Percentiles rank a stretch among this genome's conserved stretches.
Conservation (phyloP, 1,140 invertebrate genomes). For the Piezodorus guildinii region DNA sequence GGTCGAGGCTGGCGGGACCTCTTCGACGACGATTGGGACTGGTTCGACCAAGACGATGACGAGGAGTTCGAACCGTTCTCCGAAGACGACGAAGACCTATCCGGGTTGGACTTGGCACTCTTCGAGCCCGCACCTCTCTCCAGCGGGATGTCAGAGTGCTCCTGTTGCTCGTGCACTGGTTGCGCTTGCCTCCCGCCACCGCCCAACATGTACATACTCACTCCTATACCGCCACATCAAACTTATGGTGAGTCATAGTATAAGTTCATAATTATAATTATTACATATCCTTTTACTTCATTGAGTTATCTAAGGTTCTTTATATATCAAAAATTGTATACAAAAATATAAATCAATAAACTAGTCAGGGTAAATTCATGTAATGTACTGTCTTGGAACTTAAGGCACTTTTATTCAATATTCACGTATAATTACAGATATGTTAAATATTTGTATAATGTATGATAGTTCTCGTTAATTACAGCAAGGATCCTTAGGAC, state of each 20-base stretch:
- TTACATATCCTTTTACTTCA: too few relatives aligned
- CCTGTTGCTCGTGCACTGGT: slow-evolving; percentile 34
- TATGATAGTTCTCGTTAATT: too few relatives aligned
- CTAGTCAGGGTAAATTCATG: too few relatives aligned
- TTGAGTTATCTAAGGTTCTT: too few relatives aligned
- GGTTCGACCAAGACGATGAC: slow-evolving; percentile 30
- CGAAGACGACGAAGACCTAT: slow-evolving; percentile 43
- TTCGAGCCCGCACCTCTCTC: slow-evolving; percentile 41
- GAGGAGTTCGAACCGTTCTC: slow-evolving; percentile 44
- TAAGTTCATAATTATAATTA: too few relatives aligned
- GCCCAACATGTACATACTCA: slow-evolving; percentile 27
- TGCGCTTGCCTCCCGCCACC: slow-evolving; percentile 30
- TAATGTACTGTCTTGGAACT: too few relatives aligned
- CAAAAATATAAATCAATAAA: too few relatives aligned
- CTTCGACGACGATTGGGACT: slow-evolving; percentile 14
- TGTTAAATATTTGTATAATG: too few relatives aligned
- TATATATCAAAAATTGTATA: too few relatives aligned
- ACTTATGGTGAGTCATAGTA: not conserved
- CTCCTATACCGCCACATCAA: not conserved
- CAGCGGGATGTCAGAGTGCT: slow-evolving; percentile 33
- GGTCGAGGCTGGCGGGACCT: slow-evolving; percentile 26
- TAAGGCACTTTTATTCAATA: too few relatives aligned
- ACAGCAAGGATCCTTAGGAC: too few relatives aligned
- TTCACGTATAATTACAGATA: too few relatives aligned
- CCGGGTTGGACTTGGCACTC: slow-evolving; percentile 50